Percentiles rank a stretch among this genome's conserved stretches.
Conservation (phyloP, 2,888 invertebrate genomes). For the Epinotia demarniana region DNA sequence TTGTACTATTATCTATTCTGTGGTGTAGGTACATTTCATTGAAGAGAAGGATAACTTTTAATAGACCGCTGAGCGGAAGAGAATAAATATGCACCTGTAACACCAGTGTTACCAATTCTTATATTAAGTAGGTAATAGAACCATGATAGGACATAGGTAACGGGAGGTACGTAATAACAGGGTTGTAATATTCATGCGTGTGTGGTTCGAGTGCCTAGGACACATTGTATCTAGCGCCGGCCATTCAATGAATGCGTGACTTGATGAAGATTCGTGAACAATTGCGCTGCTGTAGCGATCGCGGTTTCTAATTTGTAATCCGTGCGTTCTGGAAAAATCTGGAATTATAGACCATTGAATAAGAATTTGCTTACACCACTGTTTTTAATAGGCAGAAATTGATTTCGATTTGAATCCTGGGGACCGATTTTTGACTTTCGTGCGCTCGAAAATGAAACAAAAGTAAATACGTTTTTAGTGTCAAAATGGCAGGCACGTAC, state of each 20-base stretch:
- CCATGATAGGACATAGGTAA: not conserved
- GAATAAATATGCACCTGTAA: too few species aligned
- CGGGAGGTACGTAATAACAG: conserved; percentile 14
- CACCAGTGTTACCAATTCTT: not conserved
- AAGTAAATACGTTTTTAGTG: too few species aligned
- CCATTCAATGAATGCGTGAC: conserved; percentile 51
- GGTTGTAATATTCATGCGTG: conserved; percentile 28
- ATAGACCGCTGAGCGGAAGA: too few species aligned
- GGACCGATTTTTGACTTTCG: too few species aligned
- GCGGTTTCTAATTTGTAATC: conserved; percentile 40
- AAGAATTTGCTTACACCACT: not conserved
- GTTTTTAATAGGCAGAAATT: not conserved
- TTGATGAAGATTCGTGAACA: conserved; percentile 51
- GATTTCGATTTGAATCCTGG: too few species aligned
- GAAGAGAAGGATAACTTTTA: too few species aligned
- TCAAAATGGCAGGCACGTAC: too few species aligned
- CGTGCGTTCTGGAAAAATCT: conserved; percentile 36
- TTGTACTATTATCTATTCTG: too few species aligned
- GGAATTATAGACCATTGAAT: not conserved
- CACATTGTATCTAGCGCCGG: conserved; percentile 43
- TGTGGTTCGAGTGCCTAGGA: conserved; percentile 36
- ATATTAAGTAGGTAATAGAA: not conserved
- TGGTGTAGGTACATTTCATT: too few species aligned
- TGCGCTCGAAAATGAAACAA: too few species aligned
- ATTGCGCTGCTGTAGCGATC: conserved; percentile 43